Evolutionary conservation across 2,797 vertebrate genomes (phyloP).

Genomic region (Acrocephalus scirpaceus): DNA sequence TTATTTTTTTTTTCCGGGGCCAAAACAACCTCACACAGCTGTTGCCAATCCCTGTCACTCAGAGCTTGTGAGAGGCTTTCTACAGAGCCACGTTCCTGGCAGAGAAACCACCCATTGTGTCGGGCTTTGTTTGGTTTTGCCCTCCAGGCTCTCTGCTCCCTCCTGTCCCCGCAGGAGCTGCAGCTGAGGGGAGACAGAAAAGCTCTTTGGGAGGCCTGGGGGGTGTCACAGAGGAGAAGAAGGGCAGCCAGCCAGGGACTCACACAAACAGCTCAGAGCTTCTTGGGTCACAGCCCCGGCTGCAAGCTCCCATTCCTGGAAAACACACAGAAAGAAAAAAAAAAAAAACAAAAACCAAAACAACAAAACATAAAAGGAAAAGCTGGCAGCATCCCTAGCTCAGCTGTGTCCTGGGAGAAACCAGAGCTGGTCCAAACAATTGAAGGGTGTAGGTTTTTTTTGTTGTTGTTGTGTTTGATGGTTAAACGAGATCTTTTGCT

Average conservation of each 20-base stretch:
- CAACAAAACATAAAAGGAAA: background rate
- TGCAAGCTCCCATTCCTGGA: background rate
- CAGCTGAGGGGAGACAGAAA: slow-evolving; percentile 49
- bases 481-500: background rate
- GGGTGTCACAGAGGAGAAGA: background rate
- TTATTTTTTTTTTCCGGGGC: background rate
- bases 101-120: background rate
- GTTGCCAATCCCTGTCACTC: background rate
- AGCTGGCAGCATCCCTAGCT: slow-evolving; percentile 4
- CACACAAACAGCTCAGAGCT: slow-evolving; percentile 2
- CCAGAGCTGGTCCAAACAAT: background rate
- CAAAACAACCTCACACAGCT: background rate
- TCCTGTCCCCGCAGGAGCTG: background rate
- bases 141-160: background rate
- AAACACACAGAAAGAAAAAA: background rate
- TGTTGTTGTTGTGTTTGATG: background rate
- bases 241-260: slow-evolving; percentile 22
- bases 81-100: background rate
- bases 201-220: slow-evolving; percentile 1
- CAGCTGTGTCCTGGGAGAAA: slow-evolving; percentile 29
- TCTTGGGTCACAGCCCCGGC: background rate
- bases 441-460: background rate
- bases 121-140: background rate
- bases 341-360: no score
- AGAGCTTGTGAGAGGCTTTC: background rate